Evolutionary conservation across 2,113 vertebrate species (phyloP), one percentile per base, ranked within the genome.

Genomic region (Aspidoscelis tigris): DNA sequence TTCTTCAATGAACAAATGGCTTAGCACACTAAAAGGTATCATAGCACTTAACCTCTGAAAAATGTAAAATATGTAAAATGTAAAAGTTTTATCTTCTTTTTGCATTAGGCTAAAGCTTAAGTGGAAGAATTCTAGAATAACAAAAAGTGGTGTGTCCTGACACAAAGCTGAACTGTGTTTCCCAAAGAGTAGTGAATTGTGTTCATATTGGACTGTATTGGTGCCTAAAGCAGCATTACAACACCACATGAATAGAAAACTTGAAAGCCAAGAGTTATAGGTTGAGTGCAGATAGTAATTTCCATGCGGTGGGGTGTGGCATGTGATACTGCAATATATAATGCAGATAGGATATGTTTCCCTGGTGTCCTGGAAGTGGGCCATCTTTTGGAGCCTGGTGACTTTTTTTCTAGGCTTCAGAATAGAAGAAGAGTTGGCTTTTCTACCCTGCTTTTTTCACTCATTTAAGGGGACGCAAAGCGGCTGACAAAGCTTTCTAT

Each of bases 11-110:
- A 33, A 14, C 8, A 84, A 16, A 80, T 71, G 82, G 65, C 83
- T 92, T 80, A 77, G 55, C 78, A 58, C 71, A 91, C 88, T 91
- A 14, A 89, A 90, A 90, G 79, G 86, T 70, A 83, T 86, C 78
- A 33, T 79, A 78, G 90, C 26, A 73, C 85, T 83, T 81, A 90
- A 89, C 88, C 88, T 89, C 76, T 75, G 26, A 50, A 88, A 88
- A 77, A 84, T 82, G 75, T 82, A 78, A 70, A 86, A 78, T 90
- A 85, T 16, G 58, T 61, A 61, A 61, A 61, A 61, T 61, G 58
- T 61, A 61, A 80, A 88, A 82, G 53, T 84, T 55, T 53, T 1
- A 10, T n/a, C 58, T 73, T 79, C 77, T 65, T 86, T 87, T 89
- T 0, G 18, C 4, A 70, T 58, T 75, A 78, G 18, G 66, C 53